A percentile compares a stretch with the other conserved stretches of the same genome.
These are phyloP conservation scores for Danio tinwini DNA, from an alignment of 2,797 vertebrate species.

Conservation along the genomic window DNA sequence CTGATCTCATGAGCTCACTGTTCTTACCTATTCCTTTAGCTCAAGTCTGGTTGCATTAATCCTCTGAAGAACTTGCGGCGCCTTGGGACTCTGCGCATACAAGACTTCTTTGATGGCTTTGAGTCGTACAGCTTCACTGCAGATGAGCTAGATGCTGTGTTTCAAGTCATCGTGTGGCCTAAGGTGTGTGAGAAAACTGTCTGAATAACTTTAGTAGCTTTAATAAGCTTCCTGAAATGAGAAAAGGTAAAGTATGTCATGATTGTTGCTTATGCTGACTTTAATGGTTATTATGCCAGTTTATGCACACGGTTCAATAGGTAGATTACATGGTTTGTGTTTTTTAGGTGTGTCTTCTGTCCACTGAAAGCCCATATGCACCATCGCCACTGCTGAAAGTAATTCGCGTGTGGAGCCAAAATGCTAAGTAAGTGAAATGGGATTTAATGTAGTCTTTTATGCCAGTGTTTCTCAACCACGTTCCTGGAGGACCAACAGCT, in stretches of 20 bases:
- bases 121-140: slow-evolving; percentile 86
- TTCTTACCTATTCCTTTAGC: slow-evolving; percentile 67
- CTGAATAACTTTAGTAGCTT: background rate
- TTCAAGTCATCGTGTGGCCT: slow-evolving; percentile 90
- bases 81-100: slow-evolving; percentile 87
- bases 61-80: slow-evolving; percentile 93
- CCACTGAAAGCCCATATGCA: slow-evolving; percentile 90
- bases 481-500: too few relatives aligned
- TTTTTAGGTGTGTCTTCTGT: slow-evolving; percentile 86
- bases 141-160: slow-evolving; percentile 91
- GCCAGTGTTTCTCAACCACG: too few relatives aligned
- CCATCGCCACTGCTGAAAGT: slow-evolving; percentile 92
- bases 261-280: too few relatives aligned
- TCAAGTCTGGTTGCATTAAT: slow-evolving; percentile 87
- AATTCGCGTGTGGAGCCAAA: slow-evolving; percentile 91
- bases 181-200: slow-evolving; percentile 80
- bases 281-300: too few relatives aligned
- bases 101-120: slow-evolving; percentile 88
- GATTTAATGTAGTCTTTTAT: background rate
- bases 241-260: background rate
- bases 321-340: background rate
- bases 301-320: background rate
- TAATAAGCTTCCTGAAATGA: background rate
- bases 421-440: slow-evolving; percentile 80
- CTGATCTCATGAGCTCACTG: background rate